phyloP scores from a whole-genome alignment of 2,797 vertebrate species.

The Chromis chromis region DNA sequence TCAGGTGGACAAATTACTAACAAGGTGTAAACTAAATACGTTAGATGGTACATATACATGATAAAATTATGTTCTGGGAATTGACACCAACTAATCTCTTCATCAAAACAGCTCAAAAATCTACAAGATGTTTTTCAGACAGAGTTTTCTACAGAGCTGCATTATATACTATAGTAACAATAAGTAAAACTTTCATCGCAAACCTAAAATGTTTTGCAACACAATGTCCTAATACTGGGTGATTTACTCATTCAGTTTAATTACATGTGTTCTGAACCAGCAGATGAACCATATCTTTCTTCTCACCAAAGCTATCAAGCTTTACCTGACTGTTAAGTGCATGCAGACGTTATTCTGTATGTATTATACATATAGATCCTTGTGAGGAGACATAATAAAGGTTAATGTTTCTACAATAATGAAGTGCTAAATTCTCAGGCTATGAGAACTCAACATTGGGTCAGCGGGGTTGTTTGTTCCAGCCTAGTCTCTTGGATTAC shows the following conservation, averaged over 20 bases:
- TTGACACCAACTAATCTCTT: no score
- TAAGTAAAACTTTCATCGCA: background rate
- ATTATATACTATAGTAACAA: background rate
- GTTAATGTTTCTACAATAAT: background rate
- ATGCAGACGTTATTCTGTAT: background rate
- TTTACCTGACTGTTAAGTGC: background rate
- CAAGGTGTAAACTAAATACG: background rate
- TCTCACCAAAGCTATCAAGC: background rate
- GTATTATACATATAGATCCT: background rate
- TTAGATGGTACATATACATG: background rate
- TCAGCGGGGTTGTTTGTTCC: slow-evolving; percentile 51
- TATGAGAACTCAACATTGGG: slow-evolving; percentile 41
- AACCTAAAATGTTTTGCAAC: no score
- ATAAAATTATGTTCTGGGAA: background rate
- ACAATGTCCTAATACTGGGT: background rate
- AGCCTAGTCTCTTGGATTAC: slow-evolving; percentile 48
- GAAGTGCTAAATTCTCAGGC: slow-evolving; percentile 28
- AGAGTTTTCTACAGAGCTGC: background rate
- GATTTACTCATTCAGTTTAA: background rate
- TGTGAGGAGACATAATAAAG: background rate
- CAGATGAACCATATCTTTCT: background rate
- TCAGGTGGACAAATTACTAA: background rate
- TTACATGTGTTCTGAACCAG: background rate
- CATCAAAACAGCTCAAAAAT: no score
- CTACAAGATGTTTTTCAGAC: no score